These are phyloP conservation scores for Porites evermanni DNA, from an alignment of 92 coral and sea anemone genomes.

Conservation along the genomic window DNA sequence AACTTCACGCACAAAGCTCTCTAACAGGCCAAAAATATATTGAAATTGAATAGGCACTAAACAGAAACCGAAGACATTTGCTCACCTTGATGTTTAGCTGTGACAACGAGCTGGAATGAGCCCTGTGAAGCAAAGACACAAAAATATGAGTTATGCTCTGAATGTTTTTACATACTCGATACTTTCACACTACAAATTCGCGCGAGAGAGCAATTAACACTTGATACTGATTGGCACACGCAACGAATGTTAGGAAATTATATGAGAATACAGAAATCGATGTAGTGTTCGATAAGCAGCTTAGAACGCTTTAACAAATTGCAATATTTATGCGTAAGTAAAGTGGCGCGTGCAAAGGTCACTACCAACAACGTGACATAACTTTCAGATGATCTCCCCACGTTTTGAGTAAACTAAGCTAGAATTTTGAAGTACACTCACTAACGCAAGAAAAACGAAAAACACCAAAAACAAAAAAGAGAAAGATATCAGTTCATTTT, in stretches of 20 bases:
- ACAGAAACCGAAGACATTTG: background rate
- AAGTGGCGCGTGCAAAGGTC: slow-evolving; percentile 27
- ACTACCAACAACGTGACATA: background rate
- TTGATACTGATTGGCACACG: background rate
- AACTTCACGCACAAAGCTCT: background rate
- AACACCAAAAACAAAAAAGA: too few relatives aligned
- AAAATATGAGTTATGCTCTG: slow-evolving; percentile 6
- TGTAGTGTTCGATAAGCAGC: background rate
- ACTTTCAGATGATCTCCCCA: too few relatives aligned
- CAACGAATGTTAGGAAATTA: background rate
- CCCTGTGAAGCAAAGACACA: slow-evolving; percentile 44
- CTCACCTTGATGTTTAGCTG: slow-evolving; percentile 58
- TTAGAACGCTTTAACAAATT: slow-evolving; percentile 12
- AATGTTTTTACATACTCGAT: background rate
- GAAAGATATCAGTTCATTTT: too few relatives aligned
- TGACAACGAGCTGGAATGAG: slow-evolving; percentile 61
- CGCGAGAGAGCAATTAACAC: background rate
- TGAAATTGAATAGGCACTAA: background rate
- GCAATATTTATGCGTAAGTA: slow-evolving; percentile 4
- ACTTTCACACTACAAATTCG: background rate
- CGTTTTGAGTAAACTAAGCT: too few relatives aligned
- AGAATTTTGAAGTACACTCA: too few relatives aligned
- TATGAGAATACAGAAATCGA: background rate
- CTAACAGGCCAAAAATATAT: background rate
- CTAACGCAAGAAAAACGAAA: too few relatives aligned